Percentiles rank a stretch among this genome's conserved stretches.
Conservation (phyloP, 2,113 vertebrate genomes). For the Oryzias javanicus region DNA sequence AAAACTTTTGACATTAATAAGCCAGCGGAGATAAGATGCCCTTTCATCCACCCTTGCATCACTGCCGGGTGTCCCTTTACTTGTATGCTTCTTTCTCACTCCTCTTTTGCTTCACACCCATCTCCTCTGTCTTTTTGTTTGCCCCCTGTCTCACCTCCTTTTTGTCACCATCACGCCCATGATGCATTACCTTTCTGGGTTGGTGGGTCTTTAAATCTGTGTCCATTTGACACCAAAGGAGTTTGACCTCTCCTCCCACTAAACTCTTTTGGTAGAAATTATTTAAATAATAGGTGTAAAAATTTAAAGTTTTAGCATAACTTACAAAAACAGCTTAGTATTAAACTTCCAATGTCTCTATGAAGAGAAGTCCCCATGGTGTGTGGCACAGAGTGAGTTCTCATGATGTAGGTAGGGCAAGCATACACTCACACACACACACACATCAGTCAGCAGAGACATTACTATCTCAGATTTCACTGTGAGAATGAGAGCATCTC, state of each 20-base stretch:
- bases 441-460: conserved; percentile 28
- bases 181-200: conserved; percentile 44
- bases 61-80: conserved; percentile 28
- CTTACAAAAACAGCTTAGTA: no score
- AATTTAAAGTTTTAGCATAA: no score
- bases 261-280: no score
- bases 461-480: conserved; percentile 50
- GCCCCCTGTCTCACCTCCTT: conserved; percentile 16
- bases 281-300: no score
- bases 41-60: conserved; percentile 34
- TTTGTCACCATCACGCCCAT: conserved; percentile 17
- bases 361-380: not conserved
- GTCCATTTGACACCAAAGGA: conserved; percentile 14
- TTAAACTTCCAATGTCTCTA: no score
- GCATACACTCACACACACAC: conserved; percentile 27
- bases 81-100: not conserved
- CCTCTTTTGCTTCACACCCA: conserved; percentile 32
- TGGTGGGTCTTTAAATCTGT: conserved; percentile 18
- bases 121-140: conserved; percentile 46
- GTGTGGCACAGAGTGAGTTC: not conserved
- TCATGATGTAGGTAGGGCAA: not conserved
- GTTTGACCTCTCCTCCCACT: conserved; percentile 26
- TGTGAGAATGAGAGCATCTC: conserved; percentile 33
- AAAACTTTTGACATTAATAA: no score
- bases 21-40: not conserved